Evolutionary conservation across 2,797 vertebrate genomes (phyloP).

Genomic region (Diceros bicornis): DNA sequence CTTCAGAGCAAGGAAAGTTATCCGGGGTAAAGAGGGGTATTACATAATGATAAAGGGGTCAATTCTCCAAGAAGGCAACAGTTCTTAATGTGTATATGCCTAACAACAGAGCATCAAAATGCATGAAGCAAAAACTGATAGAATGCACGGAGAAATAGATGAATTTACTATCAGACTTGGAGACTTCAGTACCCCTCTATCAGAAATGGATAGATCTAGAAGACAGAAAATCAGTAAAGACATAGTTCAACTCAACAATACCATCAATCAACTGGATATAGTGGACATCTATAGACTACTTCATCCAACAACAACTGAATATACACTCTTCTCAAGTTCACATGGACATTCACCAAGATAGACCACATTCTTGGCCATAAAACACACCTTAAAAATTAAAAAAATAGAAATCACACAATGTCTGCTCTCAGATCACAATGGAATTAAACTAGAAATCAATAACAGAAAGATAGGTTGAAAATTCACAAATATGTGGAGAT

Average conservation of each 20-base stretch:
- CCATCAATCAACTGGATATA: background rate
- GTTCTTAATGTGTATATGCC: background rate
- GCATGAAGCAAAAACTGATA: background rate
- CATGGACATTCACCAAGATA: no score
- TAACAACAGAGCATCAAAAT: background rate
- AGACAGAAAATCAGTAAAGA: background rate
- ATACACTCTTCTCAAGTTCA: no score
- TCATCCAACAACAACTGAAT: no score
- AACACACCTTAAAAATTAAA: background rate
- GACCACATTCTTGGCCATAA: no score
- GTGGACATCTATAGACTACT: no score
- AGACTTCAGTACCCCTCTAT: background rate
- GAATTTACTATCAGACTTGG: background rate
- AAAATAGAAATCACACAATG: background rate
- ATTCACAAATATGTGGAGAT: background rate
- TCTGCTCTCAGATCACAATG: background rate
- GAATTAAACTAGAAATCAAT: background rate
- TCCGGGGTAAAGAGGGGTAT: background rate
- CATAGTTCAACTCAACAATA: background rate
- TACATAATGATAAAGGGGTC: background rate
- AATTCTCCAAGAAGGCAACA: background rate
- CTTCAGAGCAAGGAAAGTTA: background rate
- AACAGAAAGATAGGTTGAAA: background rate
- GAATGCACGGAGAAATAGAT: background rate
- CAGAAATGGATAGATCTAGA: conserved; percentile 6